phyloP scores from a whole-genome alignment of 2,797 vertebrate genomes.

The Glossophaga mutica region DNA sequence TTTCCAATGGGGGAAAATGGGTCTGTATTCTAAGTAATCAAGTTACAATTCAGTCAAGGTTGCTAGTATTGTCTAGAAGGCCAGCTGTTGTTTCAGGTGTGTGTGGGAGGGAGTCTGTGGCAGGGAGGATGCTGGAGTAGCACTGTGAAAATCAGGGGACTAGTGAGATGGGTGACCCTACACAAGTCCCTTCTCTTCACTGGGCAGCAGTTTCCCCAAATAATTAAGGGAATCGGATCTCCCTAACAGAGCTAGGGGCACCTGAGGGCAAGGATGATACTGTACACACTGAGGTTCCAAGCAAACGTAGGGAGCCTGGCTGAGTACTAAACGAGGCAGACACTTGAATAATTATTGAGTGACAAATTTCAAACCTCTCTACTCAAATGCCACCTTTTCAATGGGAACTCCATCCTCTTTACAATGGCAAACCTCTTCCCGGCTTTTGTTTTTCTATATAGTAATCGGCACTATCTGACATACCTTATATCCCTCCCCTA shows the following conservation, averaged over 20 bases:
- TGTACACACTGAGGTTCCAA: not conserved
- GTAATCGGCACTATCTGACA: not conserved
- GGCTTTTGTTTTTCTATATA: not conserved
- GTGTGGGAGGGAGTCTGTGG: not conserved
- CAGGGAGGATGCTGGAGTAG: not conserved
- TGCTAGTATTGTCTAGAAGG: not conserved
- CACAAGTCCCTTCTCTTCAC: conserved; percentile 1
- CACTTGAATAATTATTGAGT: not conserved
- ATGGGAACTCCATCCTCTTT: not conserved
- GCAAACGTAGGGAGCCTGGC: not conserved
- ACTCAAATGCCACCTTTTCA: not conserved
- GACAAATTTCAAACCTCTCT: not conserved
- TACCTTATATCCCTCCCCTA: not conserved
- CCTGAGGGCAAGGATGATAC: not conserved
- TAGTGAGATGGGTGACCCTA: conserved; percentile 16
- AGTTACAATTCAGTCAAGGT: not conserved
- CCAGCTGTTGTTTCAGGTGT: conserved; percentile 55
- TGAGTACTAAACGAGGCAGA: not conserved
- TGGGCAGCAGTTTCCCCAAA: not conserved
- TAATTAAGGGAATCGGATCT: not conserved
- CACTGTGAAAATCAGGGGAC: not conserved
- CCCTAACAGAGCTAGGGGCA: not conserved
- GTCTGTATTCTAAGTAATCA: not conserved
- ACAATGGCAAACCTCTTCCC: not conserved
- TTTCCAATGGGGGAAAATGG: not conserved